Base-by-base conservation (phyloP, 2,113 vertebrate genomes). In the Neolamprologus modestus region DNA sequence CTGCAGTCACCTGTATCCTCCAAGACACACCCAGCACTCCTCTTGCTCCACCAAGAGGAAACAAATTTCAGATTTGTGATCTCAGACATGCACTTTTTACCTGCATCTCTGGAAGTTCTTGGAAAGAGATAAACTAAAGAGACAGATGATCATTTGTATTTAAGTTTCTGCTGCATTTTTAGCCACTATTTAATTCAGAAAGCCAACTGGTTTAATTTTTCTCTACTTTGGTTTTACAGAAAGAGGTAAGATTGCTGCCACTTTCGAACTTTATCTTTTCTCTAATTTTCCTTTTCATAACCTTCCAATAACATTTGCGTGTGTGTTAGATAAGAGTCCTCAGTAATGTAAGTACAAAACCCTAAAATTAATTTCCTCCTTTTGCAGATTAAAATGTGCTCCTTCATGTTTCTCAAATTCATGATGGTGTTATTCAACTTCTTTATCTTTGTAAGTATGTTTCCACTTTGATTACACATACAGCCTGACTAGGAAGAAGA, bases 351-450 rank as follows among this genome's bases (percentile, higher is more conserved):
- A 63, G 53, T 52, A n/a, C 42, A 89, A 81, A 68, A 85, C 12
- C 37, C 8, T 71, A 35, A 82, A 59, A 88, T 91, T 82, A 53
- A 88, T 89, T 85, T 82, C 87, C 50, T 91, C 53, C 37, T 73
- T 52, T 92, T 91, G 50, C 93, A 96, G 96, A 91, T 95, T 88
- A 97, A 96, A 94, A 99, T 99, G 98, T 95, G 96, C 84, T 97
- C 95, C 95, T 98, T 97, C 95, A 96, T 93, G 80, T 98, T 98
- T 84, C 88, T 98, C 94, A 98, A 98, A 94, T 91, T 96, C 47
- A 95, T 97, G 94, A 98, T 98, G 97, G 42, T 97, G 90, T 78
- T 99, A 82, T 98, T 98, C 96, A 98, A 98, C 95, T 90, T 97
- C 86, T 79, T 96, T 87, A 97, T 98, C 90, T 97, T 97, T 50